Evolutionary conservation across 92 coral and sea anemone genomes (phyloP).

Genomic region (Epizoanthus ramosus): DNA sequence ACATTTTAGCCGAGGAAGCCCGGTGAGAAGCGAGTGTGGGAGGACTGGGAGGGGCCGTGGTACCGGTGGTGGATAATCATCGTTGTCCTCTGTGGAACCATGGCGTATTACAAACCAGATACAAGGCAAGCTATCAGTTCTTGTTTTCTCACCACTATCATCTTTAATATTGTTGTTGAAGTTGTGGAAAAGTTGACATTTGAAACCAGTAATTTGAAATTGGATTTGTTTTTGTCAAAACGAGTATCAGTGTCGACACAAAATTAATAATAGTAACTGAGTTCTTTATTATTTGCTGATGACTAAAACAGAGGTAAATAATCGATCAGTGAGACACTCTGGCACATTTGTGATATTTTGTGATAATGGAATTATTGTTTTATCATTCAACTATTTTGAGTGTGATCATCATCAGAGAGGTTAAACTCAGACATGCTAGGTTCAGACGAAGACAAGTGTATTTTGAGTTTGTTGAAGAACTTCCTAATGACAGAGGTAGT

Average conservation of each 20-base stretch:
- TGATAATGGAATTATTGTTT: too few species aligned
- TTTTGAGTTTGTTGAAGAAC: too few species aligned
- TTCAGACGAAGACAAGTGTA: too few species aligned
- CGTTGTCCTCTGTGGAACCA: conserved; percentile 72
- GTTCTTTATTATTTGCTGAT: neutral
- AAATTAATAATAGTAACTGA: neutral
- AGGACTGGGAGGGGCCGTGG: conserved; percentile 97
- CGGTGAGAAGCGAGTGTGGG: conserved; percentile 98
- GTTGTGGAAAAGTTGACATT: neutral
- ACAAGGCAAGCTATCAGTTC: conserved; percentile 63
- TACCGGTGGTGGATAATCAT: conserved; percentile 96
- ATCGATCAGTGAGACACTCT: too few species aligned
- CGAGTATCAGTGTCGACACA: neutral
- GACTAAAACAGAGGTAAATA: too few species aligned
- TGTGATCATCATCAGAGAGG: too few species aligned
- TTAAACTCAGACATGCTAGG: too few species aligned
- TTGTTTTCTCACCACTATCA: neutral
- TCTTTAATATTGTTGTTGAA: neutral
- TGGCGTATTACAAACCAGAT: conserved; percentile 95
- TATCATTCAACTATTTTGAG: too few species aligned
- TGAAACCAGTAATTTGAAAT: neutral
- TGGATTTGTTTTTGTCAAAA: neutral
- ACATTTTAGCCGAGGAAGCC: conserved; percentile 81
- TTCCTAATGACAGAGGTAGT: too few species aligned
- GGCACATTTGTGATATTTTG: too few species aligned